A percentile compares a stretch with the other conserved stretches of the same genome.
Evolutionary conservation across 2,888 invertebrate genomes (phyloP).

Genomic region (Clunio marinus): DNA sequence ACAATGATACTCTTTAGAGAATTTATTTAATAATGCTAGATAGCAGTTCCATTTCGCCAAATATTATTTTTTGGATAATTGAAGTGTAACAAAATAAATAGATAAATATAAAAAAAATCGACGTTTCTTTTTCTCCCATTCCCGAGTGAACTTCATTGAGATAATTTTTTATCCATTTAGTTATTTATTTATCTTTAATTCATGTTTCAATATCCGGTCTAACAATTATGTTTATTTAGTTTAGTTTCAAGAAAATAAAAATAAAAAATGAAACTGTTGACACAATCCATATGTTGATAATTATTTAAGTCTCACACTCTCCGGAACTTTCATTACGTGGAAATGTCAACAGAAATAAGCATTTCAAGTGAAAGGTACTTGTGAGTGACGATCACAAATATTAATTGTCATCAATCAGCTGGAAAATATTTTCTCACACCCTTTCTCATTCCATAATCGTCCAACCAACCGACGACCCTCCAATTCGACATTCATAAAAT

Average conservation of each 20-base stretch:
- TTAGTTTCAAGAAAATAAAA: no score
- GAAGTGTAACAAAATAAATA: slow-evolving; percentile 4
- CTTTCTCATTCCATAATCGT: not conserved
- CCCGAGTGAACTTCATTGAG: not conserved
- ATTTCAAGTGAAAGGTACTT: slow-evolving; percentile 26
- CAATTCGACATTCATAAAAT: not conserved
- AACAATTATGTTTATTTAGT: no score
- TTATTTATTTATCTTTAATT: slow-evolving; percentile 1
- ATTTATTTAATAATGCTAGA: slow-evolving; percentile 9
- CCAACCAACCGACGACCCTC: not conserved
- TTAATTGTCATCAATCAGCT: not conserved
- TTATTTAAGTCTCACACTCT: not conserved
- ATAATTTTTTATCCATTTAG: not conserved
- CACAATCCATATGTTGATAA: not conserved
- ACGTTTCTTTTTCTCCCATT: slow-evolving; percentile 1
- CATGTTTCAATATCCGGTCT: slow-evolving; percentile 26
- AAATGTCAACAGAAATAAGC: slow-evolving; percentile 23
- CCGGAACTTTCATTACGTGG: slow-evolving; percentile 13
- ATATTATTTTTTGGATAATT: slow-evolving; percentile 13
- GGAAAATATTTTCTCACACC: slow-evolving; percentile 23
- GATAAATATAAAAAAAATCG: slow-evolving; percentile 4
- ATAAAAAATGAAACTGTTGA: no score
- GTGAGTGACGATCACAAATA: slow-evolving; percentile 16
- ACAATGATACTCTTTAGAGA: slow-evolving; percentile 3
- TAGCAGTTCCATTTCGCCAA: not conserved